A percentile compares a stretch with the other conserved stretches of the same genome.
Evolutionary conservation across 2,888 invertebrate species (phyloP).

Genomic region (Vanessa cardui): DNA sequence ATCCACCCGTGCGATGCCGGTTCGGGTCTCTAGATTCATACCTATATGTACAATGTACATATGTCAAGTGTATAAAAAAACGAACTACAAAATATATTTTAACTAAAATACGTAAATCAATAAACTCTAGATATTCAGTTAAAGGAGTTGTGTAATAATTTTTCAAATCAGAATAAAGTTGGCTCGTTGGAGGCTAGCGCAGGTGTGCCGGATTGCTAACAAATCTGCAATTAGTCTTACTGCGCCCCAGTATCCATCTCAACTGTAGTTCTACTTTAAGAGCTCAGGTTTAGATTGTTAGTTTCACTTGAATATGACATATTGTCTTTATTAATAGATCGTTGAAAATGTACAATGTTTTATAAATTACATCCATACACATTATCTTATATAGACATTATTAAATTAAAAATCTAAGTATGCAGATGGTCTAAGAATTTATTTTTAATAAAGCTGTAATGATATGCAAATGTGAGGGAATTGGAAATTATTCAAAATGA

Average conservation of each 20-base stretch:
- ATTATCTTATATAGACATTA: neutral
- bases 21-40: no score
- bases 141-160: conserved; percentile 14
- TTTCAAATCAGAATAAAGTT: conserved; percentile 22
- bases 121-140: neutral
- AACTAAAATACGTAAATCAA: no score
- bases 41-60: no score
- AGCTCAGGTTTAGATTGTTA: conserved; percentile 11
- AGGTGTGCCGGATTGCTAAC: conserved; percentile 26
- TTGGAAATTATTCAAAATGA: no score
- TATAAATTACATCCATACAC: neutral
- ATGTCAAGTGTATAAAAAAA: no score
- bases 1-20: no score
- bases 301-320: neutral
- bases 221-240: conserved; percentile 29
- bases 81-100: no score
- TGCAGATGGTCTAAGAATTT: no score
- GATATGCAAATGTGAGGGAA: no score
- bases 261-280: neutral
- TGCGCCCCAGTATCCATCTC: conserved; percentile 6
- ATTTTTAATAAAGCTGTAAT: no score
- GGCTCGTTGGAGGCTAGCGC: conserved; percentile 14
- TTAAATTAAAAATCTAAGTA: neutral
- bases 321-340: neutral
- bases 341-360: neutral